Evolutionary conservation across 2,888 invertebrate genomes (phyloP), one percentile per base, ranked within the genome.

Genomic region (Onthophagus sagittarius): DNA sequence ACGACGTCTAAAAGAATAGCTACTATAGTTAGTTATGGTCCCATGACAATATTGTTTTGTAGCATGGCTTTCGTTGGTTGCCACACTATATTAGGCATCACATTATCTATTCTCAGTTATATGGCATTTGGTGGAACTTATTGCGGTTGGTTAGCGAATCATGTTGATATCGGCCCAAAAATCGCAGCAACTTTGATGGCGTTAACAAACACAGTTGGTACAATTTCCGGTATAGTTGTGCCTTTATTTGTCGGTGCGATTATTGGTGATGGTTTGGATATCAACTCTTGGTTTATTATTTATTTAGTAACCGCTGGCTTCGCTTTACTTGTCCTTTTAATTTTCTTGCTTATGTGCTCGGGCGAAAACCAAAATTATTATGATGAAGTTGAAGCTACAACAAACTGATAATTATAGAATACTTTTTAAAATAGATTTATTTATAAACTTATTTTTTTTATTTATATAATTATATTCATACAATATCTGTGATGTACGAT

Each of bases 401-500:
- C 39, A 4, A 53, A 53, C 6, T 53, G 7, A 7, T 33, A 33
- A 33, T 33, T 5, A 33, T 5, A 33, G 7, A 33, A 33, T 33
- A 33, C 7, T 5, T 33, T 33, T 33, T 33, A 33, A 33, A 53
- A 9, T 53, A 9, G 39, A 9, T 53, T 53, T 53, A 53, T 53
- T 53, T 53, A 23, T 23, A 1, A 9, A 53, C 6, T 53, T 9
- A 53, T 4, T 0, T 1, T 11, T 53, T 53, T 53, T 53, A 53
- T 53, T 9, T 9, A 9, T 53, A 7, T 9, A 53, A 53, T 73
- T 70, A 73, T 9, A 73, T n/a, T 15, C 73, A 70, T 23, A 53
- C 23, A 7, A 53, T 39, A 6, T n/a, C 2, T 7, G 65, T 74
- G 63, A 80, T 79, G 62, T 72, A 80, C 15, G 65, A 62, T 14